Evolutionary conservation across 1,140 invertebrate species (phyloP).

Genomic region (Ruditapes philippinarum): DNA sequence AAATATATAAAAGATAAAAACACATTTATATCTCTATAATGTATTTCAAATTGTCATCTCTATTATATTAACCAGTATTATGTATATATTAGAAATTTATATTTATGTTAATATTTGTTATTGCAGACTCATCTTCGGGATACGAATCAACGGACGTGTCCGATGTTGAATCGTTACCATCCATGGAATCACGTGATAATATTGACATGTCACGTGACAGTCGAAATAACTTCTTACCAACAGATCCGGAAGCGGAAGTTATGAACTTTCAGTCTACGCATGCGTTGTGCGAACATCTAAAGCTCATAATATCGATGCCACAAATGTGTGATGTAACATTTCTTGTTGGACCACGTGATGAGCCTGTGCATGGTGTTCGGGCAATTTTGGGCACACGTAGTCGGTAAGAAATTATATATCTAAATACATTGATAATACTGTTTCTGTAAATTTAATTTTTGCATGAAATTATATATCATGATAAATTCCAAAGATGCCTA

Average conservation of each 20-base stretch:
- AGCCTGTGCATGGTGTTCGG: conserved; percentile 97
- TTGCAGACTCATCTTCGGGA: conserved; percentile 37
- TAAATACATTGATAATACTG: no score
- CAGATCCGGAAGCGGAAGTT: not conserved
- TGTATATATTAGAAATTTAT: no score
- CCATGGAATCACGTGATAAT: not conserved
- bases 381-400: conserved; percentile 95
- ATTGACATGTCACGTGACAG: not conserved
- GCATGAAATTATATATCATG: no score
- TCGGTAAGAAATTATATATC: conserved; percentile 89
- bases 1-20: no score
- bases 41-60: no score
- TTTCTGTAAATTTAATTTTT: no score
- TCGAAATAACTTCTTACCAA: not conserved
- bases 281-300: conserved; percentile 70
- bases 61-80: no score
- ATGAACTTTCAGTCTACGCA: conserved; percentile 29
- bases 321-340: conserved; percentile 99
- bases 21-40: no score
- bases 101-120: not conserved
- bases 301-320: conserved; percentile 91
- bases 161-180: not conserved
- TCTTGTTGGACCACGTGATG: conserved; percentile 96
- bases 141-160: conserved; percentile 32
- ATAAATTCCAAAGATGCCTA: no score